These are phyloP conservation scores for Drosophila affinis DNA, from an alignment of 2,888 invertebrate species.

Conservation along the genomic window DNA sequence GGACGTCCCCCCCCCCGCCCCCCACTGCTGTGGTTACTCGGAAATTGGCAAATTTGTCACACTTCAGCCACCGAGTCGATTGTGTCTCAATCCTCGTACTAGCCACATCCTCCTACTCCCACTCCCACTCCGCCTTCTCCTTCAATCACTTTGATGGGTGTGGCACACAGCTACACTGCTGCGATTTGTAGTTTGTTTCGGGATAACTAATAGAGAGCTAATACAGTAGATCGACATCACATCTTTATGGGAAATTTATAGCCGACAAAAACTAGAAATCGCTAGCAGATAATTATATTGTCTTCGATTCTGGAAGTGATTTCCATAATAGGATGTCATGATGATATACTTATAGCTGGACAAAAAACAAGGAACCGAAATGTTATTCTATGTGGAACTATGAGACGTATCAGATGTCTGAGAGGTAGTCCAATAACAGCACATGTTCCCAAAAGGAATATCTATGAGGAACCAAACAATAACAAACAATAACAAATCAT, in stretches of 20 bases:
- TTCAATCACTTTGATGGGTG: slow-evolving; percentile 2
- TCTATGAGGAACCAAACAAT: too few relatives aligned
- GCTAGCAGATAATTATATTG: not conserved
- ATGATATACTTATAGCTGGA: too few relatives aligned
- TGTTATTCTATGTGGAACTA: too few relatives aligned
- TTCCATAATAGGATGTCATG: not conserved
- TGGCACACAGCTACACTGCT: not conserved
- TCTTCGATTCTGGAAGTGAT: not conserved
- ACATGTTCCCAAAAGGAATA: too few relatives aligned
- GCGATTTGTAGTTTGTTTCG: not conserved
- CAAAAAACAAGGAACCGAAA: too few relatives aligned
- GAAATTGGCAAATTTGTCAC: slow-evolving; percentile 61
- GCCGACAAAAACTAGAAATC: too few relatives aligned
- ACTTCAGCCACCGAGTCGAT: slow-evolving; percentile 43
- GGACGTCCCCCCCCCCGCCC: not conserved
- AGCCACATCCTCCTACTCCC: not conserved
- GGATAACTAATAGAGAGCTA: not conserved
- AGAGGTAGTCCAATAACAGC: too few relatives aligned
- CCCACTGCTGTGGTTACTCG: slow-evolving; percentile 25
- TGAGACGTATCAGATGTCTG: too few relatives aligned
- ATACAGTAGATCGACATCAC: not conserved
- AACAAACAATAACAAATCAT: too few relatives aligned
- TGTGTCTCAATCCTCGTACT: slow-evolving; percentile 33
- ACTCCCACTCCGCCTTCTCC: not conserved
- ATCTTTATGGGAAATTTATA: not conserved